Base-by-base conservation (phyloP, 2,888 invertebrate genomes). In the Lasioglossum marginatum region DNA sequence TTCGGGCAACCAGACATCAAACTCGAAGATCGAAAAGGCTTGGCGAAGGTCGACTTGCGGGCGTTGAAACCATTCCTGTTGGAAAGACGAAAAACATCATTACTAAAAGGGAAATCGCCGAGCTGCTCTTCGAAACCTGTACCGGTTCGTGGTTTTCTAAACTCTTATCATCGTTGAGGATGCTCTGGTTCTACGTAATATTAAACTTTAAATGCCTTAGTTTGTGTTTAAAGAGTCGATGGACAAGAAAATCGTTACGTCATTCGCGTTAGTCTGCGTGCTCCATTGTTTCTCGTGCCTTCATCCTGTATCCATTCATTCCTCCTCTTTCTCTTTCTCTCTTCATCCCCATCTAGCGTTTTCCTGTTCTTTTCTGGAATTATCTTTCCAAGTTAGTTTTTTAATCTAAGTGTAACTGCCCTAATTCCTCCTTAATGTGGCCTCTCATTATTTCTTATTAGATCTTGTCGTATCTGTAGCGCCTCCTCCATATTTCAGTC, bases 101-200 rank as follows among this genome's bases (percentile, higher is more conserved):
- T 1, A 88, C 85, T 27, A 86, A 81, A 73, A 86, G 80, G 31
- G 83, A 91, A 70, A 81, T 93, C 75, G 85, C 85, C 19, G 89
- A 92, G 79, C 74, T 93, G 83, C 79, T 94, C 8, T 93, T 94
- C 74, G 93, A 92, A 52, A 82, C 77, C 84, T 93, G 94, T 77
- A 71, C 76, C 71, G 92, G 94, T 94, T 60, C 83, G 93, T 91
- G 73, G 57, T 43, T 31, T n/a, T 48, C 19, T 2, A 57, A n/a
- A 57, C 1, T 72, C 8, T 70, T 70, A 37, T 34, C 34, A 0
- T 37, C 19, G 23, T 37, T 34, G 34, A 37, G 34, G 16, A 34
- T 34, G 63, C 31, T 34, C 6, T 16, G 63, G 19, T 66, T 14
- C 16, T 19, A 16, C 19, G 31, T 19, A 27, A 3, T 4, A 3